Percentiles rank a stretch among this genome's conserved stretches.
Evolutionary conservation across 2,113 vertebrate species (phyloP).

Genomic region (Trogon surrucura): DNA sequence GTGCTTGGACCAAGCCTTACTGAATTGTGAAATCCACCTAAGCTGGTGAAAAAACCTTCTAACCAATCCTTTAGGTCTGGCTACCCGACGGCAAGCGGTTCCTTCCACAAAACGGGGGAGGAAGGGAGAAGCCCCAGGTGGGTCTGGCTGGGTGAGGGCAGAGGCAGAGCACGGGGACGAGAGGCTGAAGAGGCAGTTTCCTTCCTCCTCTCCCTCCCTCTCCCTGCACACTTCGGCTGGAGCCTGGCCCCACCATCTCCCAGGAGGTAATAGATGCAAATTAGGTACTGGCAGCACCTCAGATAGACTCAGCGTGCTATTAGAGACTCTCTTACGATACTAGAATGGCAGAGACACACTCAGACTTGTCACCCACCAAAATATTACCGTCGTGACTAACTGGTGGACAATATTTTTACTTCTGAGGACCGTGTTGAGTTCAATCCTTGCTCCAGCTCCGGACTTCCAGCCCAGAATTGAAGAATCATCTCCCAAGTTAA

Average conservation of each 20-base stretch:
- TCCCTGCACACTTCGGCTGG: neutral
- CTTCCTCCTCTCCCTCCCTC: neutral
- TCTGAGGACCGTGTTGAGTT: neutral
- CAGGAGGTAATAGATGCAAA: neutral
- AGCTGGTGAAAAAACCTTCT: neutral
- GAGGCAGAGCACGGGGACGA: neutral
- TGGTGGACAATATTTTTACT: neutral
- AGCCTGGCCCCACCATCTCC: neutral
- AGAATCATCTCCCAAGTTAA: neutral
- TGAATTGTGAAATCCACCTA: neutral
- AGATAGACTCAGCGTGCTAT: neutral
- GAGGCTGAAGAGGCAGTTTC: neutral
- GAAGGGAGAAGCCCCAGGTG: neutral
- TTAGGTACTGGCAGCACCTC: conserved; percentile 4
- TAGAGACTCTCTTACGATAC: neutral
- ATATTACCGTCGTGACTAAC: conserved; percentile 26
- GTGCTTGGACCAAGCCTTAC: neutral
- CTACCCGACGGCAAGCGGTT: neutral
- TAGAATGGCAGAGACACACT: neutral
- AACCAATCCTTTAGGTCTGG: neutral
- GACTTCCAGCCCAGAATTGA: neutral
- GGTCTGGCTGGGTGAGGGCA: neutral
- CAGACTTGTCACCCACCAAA: neutral
- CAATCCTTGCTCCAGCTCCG: neutral
- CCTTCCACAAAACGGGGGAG: neutral